Evolutionary conservation across 1,140 invertebrate species (phyloP).

Genomic region (Pollicipes pollicipes): DNA sequence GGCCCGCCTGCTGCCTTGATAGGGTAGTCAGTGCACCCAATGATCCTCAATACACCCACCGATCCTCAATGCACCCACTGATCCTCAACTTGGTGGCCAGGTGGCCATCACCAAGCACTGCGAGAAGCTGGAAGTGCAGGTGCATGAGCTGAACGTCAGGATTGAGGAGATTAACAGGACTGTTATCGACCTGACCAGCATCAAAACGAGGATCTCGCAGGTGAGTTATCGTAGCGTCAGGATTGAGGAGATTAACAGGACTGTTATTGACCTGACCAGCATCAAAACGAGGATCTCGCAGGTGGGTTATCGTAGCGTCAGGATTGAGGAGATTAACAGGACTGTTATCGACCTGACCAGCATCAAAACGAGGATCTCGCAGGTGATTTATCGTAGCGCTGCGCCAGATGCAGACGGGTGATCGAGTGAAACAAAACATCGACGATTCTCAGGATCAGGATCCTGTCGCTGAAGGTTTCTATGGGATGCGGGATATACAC

Average conservation of each 20-base stretch:
- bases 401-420: conserved; percentile 26
- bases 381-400: conserved; percentile 70
- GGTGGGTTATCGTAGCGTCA: conserved; percentile 73
- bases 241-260: conserved; percentile 87
- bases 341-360: conserved; percentile 86
- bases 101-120: conserved; percentile 52
- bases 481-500: too few species aligned
- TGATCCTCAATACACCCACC: too few species aligned
- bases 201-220: conserved; percentile 60
- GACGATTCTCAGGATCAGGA: too few species aligned
- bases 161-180: conserved; percentile 90
- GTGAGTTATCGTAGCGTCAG: conserved; percentile 77
- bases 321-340: conserved; percentile 87
- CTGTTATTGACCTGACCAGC: conserved; percentile 82
- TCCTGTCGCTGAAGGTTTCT: too few species aligned
- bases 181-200: conserved; percentile 80
- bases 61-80: too few species aligned
- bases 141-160: conserved; percentile 75
- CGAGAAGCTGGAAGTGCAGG: conserved; percentile 72
- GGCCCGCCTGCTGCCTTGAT: too few species aligned
- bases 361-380: conserved; percentile 62
- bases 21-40: too few species aligned
- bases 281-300: conserved; percentile 66
- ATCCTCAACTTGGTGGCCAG: too few species aligned
- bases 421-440: too few species aligned